phyloP scores from a whole-genome alignment of 2,888 invertebrate species.

The Dendrolimus houi region DNA sequence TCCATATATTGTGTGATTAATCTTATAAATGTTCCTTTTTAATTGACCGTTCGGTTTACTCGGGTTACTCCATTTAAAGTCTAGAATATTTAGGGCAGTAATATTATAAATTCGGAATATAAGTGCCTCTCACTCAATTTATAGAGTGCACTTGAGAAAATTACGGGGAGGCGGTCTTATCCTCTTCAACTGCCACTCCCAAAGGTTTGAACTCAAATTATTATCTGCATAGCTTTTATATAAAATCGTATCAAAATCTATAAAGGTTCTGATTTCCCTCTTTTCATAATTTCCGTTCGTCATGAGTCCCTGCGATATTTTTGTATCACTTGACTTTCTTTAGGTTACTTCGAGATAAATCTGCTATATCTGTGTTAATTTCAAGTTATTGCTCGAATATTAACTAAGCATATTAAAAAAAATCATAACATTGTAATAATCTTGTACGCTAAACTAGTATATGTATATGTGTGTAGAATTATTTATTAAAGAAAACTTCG shows the following conservation, averaged over 20 bases:
- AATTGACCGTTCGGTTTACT: not conserved
- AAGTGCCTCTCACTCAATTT: conserved; percentile 61
- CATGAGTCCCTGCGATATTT: too few species aligned
- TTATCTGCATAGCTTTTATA: conserved; percentile 47
- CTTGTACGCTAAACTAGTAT: too few species aligned
- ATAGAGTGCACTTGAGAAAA: conserved; percentile 64
- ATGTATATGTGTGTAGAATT: too few species aligned
- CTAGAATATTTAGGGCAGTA: conserved; percentile 56
- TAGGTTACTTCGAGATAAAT: too few species aligned
- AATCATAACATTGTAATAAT: too few species aligned
- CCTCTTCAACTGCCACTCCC: conserved; percentile 58
- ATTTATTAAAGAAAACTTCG: too few species aligned
- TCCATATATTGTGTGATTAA: too few species aligned
- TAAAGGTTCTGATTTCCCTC: conserved; percentile 3
- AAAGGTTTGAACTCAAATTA: conserved; percentile 60
- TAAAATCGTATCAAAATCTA: conserved; percentile 31
- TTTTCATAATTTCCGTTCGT: not conserved
- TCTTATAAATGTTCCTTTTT: too few species aligned
- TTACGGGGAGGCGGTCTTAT: conserved; percentile 64
- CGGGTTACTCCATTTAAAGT: conserved; percentile 31
- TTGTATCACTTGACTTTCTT: too few species aligned
- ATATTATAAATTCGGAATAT: conserved; percentile 71
- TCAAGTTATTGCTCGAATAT: too few species aligned
- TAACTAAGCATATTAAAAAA: too few species aligned
- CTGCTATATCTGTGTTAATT: too few species aligned